Evolutionary conservation across 2,113 vertebrate species (phyloP), one percentile per base, ranked within the genome.

Genomic region (Struthidea cinerea): DNA sequence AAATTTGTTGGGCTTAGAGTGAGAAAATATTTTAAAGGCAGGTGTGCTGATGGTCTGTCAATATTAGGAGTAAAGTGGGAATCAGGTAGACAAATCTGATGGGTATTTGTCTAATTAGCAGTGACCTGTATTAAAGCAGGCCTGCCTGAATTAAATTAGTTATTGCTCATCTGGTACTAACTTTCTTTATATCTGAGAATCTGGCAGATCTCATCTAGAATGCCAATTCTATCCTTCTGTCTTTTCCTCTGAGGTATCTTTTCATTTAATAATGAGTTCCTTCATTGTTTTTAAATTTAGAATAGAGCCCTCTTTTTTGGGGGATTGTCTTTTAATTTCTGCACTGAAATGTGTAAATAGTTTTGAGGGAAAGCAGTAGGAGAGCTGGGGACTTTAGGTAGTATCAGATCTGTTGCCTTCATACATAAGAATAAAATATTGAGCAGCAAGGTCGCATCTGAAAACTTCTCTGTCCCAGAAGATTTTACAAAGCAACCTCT

Each of bases 51-150:
- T 77, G 64, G 39, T 88, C 75, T 94, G 94, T 92, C 88, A 96
- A 78, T 88, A 94, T 94, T 46, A 75, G 89, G 83, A 84, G 49
- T 87, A 17, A 90, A 89, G 61, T 44, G 60, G 42, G 52, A 89
- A 71, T 83, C 84, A 84, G 60, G 78, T 37, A 94, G 87, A 64
- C 18, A 67, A 91, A 82, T 56, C 59, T 71, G 74, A 46, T 76
- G 70, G 83, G 67, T 60, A 60, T 96, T 93, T 89, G 47, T 95
- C 84, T 93, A 96, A 94, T 93, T 89, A 96, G 87, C 95, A 87
- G n/a, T 88, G 85, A 77, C 94, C 88, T 92, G 94, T 91, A 91
- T 91, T 90, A 96, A 96, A 94, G 88, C 44, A 96, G 84, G 84
- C 41, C 82, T 84, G 50, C 82, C 84, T 96, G 89, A 96, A 95